Evolutionary conservation across 2,113 vertebrate genomes (phyloP), one percentile per base, ranked within the genome.

Genomic region (Vulpes vulpes): DNA sequence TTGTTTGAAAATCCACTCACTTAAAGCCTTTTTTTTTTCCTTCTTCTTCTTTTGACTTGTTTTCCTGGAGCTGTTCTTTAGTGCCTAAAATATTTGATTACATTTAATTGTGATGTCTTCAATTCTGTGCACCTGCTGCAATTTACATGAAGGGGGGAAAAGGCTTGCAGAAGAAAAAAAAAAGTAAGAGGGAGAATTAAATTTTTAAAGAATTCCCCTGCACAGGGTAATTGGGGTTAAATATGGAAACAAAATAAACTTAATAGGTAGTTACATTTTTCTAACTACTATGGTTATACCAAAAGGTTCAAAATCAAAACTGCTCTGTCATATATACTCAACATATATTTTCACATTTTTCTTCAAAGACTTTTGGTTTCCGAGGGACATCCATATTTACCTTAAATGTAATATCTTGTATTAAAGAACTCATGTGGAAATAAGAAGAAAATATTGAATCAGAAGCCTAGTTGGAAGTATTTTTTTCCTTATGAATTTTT

Each of bases 41-140:
- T 43, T 43, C 43, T 85, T 94, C 69, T 95, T 19, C 94, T 98
- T 99, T 98, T 99, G 98, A 98, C 98, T 99, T 99, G 98, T 99
- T 99, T 99, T 99, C 98, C 98, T 98, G 98, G 98, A 98, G 98
- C 98, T 98, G 98, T 99, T 99, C 99, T 99, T 99, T 99, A 99
- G 99, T 98, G 98, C 99, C 98, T 99, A 99, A 99, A 99, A 99
- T 98, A 99, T 99, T 99, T 99, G 99, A 99, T 99, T 99, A 99
- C 98, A 98, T 99, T 99, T 99, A 99, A 99, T 99, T 99, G 99
- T 99, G 98, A 98, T 98, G 98, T 98, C 98, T 99, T 98, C 98
- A 98, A 98, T 99, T 99, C 98, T 98, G 90, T 98, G 98, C 99
- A 99, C 99, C 99, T 99, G 99, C 98, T 99, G 97, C 98, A 99